These are phyloP conservation scores for Hirundo rustica DNA, from an alignment of 2,797 vertebrate genomes.

Conservation along the genomic window DNA sequence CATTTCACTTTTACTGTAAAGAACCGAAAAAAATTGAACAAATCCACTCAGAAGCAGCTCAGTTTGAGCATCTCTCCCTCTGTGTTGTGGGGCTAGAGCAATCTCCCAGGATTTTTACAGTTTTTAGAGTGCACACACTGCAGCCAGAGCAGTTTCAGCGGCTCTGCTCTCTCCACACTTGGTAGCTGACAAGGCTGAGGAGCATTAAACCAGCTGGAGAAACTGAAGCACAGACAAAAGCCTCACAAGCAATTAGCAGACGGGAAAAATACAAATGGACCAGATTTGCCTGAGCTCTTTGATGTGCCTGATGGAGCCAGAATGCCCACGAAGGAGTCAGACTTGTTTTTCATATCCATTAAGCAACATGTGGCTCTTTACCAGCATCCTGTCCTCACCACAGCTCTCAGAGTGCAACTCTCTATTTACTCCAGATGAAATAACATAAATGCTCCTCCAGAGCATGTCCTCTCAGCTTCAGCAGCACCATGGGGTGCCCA, in stretches of 20 bases:
- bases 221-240: neutral
- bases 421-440: neutral
- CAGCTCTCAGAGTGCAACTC: rapidly evolving
- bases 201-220: neutral
- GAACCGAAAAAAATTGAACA: neutral
- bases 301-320: neutral
- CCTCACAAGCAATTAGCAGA: neutral
- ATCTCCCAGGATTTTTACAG: neutral
- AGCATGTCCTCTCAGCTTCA: neutral
- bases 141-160: rapidly evolving
- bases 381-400: rapidly evolving
- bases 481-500: rapidly evolving
- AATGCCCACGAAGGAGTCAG: neutral
- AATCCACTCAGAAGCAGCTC: neutral
- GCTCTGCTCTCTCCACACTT: neutral
- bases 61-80: neutral
- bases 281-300: neutral
- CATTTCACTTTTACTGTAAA: neutral
- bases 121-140: neutral
- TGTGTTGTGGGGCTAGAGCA: no score
- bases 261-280: neutral
- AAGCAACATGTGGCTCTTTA: rapidly evolving
- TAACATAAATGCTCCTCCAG: no score
- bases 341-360: neutral
- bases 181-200: neutral